Percentiles rank a stretch among this genome's conserved stretches.
phyloP scores from a whole-genome alignment of 2,113 vertebrate genomes.

The Poecilia latipinna region DNA sequence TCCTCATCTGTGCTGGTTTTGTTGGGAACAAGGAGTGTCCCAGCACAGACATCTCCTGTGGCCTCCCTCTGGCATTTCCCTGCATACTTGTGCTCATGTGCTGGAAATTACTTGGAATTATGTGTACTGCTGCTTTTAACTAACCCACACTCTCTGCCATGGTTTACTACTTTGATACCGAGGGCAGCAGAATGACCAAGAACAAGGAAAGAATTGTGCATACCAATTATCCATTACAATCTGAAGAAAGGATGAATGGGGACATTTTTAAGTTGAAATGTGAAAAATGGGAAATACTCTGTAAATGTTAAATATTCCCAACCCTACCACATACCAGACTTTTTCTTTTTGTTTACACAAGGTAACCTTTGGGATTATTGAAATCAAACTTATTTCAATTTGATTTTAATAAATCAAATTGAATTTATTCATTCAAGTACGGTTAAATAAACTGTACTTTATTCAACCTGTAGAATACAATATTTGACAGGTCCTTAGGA shows the following conservation, averaged over 20 bases:
- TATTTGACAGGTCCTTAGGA: neutral
- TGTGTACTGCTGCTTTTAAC: constrained; percentile 55
- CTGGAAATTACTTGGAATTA: constrained; percentile 46
- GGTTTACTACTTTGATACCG: constrained; percentile 4
- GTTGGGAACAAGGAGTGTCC: constrained; percentile 28
- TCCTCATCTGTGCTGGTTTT: constrained; percentile 19
- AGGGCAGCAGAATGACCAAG: constrained; percentile 23
- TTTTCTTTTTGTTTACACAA: neutral
- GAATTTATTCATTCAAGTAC: too few species aligned
- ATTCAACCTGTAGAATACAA: neutral
- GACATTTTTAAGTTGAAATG: neutral
- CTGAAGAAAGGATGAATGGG: constrained; percentile 21
- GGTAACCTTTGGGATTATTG: too few species aligned
- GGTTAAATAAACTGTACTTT: too few species aligned
- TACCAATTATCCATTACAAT: constrained; percentile 35
- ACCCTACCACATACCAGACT: neutral
- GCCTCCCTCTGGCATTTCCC: constrained; percentile 48
- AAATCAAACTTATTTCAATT: too few species aligned
- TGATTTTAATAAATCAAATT: too few species aligned
- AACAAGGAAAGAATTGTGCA: constrained; percentile 17
- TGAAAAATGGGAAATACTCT: neutral
- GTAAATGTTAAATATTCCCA: neutral
- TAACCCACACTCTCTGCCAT: constrained; percentile 28
- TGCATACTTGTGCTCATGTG: constrained; percentile 59
- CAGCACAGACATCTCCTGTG: constrained; percentile 25